Evolutionary conservation across 2,113 vertebrate genomes (phyloP).

Genomic region (Eretmochelys imbricata): DNA sequence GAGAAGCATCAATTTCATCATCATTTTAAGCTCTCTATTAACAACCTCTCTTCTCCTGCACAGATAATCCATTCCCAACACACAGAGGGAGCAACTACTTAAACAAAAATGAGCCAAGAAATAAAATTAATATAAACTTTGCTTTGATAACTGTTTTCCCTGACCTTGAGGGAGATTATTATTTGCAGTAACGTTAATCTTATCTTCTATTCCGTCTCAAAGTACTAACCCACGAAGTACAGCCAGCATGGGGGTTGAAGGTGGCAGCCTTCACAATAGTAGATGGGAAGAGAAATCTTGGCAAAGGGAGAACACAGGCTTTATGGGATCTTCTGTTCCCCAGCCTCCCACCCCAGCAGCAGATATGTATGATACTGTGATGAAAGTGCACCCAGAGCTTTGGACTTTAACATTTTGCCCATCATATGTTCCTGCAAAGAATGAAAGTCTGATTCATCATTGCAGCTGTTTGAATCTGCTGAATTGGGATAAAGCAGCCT

Average conservation of each 20-base stretch:
- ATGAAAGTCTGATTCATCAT: neutral
- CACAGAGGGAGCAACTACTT: neutral
- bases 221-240: rapidly evolving
- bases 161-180: neutral
- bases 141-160: neutral
- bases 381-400: neutral
- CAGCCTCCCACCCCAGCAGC: neutral
- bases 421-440: neutral
- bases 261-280: neutral
- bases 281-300: neutral
- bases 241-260: neutral
- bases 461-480: neutral
- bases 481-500: neutral
- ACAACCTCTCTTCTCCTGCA: neutral
- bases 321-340: neutral
- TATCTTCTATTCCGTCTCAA: neutral
- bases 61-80: neutral
- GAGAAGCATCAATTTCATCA: neutral
- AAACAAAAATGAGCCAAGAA: neutral
- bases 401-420: neutral
- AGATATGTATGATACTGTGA: rapidly evolving
- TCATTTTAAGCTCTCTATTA: neutral
- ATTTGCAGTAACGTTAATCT: neutral
- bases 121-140: rapidly evolving
- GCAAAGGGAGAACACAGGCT: rapidly evolving